phyloP scores from a whole-genome alignment of 2,113 vertebrate genomes.

The Pao palembangensis region DNA sequence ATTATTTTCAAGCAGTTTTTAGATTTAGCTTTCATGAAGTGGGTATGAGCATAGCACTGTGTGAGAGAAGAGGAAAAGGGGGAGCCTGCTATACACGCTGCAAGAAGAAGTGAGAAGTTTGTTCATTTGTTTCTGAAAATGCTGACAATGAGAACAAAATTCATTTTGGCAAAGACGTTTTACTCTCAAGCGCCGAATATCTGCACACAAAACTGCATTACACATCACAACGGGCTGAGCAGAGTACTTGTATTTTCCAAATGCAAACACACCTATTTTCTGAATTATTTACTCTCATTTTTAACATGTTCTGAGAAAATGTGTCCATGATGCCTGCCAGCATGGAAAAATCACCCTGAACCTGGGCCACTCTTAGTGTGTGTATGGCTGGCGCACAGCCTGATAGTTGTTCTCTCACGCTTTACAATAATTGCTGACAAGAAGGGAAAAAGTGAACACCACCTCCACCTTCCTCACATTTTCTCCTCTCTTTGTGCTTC shows the following conservation, averaged over 20 bases:
- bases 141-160: too few relatives aligned
- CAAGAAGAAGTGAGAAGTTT: too few relatives aligned
- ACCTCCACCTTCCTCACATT: background rate
- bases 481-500: conserved; percentile 8
- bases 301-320: conserved; percentile 37
- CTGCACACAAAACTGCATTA: too few relatives aligned
- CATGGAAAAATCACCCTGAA: conserved; percentile 53
- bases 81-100: too few relatives aligned
- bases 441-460: background rate
- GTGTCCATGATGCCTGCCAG: conserved; percentile 39
- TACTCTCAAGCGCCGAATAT: too few relatives aligned
- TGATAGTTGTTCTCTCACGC: conserved; percentile 31
- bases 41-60: background rate
- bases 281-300: conserved; percentile 2
- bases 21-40: background rate
- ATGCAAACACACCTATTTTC: conserved; percentile 1
- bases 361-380: conserved; percentile 36
- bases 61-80: too few relatives aligned
- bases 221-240: too few relatives aligned
- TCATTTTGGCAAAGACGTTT: too few relatives aligned
- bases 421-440: background rate
- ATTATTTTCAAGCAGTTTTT: background rate
- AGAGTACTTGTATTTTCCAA: too few relatives aligned
- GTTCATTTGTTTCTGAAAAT: too few relatives aligned
- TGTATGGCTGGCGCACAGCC: conserved; percentile 55